Evolutionary conservation across 2,797 vertebrate genomes (phyloP), one percentile per base, ranked within the genome.

Genomic region (Avahi laniger): DNA sequence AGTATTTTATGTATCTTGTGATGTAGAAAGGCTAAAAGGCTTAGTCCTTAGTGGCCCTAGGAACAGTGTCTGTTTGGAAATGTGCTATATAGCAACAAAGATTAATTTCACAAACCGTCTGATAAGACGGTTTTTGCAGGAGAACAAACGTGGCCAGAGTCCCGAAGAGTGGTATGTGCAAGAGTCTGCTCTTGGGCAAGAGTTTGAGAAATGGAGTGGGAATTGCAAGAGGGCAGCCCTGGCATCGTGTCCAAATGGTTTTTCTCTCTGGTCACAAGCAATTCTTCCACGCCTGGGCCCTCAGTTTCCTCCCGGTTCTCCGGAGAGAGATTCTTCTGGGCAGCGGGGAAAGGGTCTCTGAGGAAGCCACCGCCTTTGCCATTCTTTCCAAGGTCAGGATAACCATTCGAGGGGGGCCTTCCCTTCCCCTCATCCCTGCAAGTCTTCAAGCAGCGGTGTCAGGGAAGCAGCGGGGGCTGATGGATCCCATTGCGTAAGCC

Each of bases 31-130:
- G n/a, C 46, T 91, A 22, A 50, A 46, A 89, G 65, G 3, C 59
- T 54, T 83, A 82, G 69, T 61, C 43, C 50, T 65, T 67, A 0
- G 17, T 70, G 18, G 50, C 85, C 72, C 81, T 96, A 86, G 95
- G 59, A 94, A 92, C 88, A 48, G 54, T 57, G 50, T 88, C 78
- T 84, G 26, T 95, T 96, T 95, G 81, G 89, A 96, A 96, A 92
- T 70, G 54, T 41, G 75, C 79, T 75, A 2, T 48, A 88, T 73
- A 24, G 67, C 88, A 75, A 89, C 86, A 43, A 83, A 89, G 93
- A 86, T 81, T 81, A 67, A 94, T 95, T 92, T 93, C 96, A 85
- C 54, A 95, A 93, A 52, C 89, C 89, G 94, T 96, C 96, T 87
- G 95, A 96, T 96, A 95, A 93, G 92, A 73, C 67, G 8, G n/a